A percentile compares a stretch with the other conserved stretches of the same genome.
Evolutionary conservation across 2,888 invertebrate genomes (phyloP).

Genomic region (Trissoscelio sp.): DNA sequence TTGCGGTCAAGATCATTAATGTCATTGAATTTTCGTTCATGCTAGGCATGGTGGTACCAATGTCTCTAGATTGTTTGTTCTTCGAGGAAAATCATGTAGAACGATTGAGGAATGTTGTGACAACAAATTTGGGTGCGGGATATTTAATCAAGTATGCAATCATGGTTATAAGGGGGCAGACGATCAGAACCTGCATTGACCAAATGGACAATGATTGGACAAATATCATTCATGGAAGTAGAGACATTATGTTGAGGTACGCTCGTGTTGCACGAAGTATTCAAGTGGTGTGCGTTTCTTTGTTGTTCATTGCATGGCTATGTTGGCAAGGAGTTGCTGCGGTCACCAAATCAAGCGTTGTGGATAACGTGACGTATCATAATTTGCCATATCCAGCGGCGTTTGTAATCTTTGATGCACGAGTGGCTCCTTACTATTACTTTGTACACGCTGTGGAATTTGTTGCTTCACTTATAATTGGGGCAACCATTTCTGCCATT

Average conservation of each 20-base stretch:
- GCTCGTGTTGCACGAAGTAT: not conserved
- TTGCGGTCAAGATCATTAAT: not conserved
- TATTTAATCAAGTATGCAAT: constrained; percentile 10
- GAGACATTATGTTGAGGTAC: not conserved
- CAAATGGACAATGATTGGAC: constrained; percentile 1
- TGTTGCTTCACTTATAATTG: not conserved
- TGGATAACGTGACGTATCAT: constrained; percentile 12
- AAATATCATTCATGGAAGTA: not conserved
- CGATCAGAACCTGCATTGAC: not conserved
- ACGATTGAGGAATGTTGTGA: not conserved
- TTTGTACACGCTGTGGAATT: not conserved
- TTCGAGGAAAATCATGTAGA: not conserved
- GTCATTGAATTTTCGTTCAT: not conserved
- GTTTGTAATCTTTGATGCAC: not conserved
- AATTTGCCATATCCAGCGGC: not conserved
- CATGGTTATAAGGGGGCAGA: not conserved
- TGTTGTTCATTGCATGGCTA: not conserved
- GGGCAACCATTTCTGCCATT: not conserved
- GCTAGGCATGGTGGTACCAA: not conserved
- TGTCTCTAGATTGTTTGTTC: not conserved
- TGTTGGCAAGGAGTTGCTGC: constrained; percentile 4
- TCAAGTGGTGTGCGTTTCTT: not conserved
- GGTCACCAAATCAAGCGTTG: not conserved
- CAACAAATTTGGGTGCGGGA: not conserved
- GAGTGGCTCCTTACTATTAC: not conserved